Percentiles rank a stretch among this genome's conserved stretches.
These are phyloP conservation scores for Pterocles gutturalis DNA, from an alignment of 2,113 vertebrate genomes.

Conservation along the genomic window DNA sequence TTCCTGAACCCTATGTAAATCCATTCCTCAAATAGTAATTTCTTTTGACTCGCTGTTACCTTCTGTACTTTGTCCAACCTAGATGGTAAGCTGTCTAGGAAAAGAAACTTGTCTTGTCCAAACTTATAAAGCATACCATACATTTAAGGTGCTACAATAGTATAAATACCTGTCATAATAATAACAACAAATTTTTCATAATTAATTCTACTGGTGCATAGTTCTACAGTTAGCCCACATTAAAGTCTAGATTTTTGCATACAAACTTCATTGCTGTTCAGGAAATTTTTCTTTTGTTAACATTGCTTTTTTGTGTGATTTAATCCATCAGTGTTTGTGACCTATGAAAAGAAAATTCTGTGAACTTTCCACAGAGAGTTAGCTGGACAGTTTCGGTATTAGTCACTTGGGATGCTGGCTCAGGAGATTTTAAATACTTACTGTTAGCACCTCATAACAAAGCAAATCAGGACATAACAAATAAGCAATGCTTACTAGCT, in stretches of 20 bases:
- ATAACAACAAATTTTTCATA: background rate
- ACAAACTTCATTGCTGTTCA: background rate
- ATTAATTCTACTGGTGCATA: background rate
- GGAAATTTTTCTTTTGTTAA: background rate
- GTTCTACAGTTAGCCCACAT: background rate
- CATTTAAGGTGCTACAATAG: background rate
- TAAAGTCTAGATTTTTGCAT: background rate
- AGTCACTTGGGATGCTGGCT: background rate
- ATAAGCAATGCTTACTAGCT: background rate
- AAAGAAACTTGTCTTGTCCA: background rate
- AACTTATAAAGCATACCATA: background rate
- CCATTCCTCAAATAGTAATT: background rate
- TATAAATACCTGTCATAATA: background rate
- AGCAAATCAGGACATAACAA: background rate
- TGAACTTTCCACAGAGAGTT: background rate
- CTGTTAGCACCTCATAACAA: background rate
- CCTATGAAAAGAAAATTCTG: background rate
- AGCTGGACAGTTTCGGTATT: background rate
- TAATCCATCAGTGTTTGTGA: background rate
- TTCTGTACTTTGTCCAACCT: background rate
- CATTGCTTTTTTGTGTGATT: background rate
- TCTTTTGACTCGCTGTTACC: background rate
- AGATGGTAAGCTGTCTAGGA: background rate
- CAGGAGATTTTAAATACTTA: background rate
- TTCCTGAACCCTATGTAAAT: background rate